A percentile compares a stretch with the other conserved stretches of the same genome.
phyloP scores from a whole-genome alignment of 1,140 invertebrate species.

The Limonius californicus region DNA sequence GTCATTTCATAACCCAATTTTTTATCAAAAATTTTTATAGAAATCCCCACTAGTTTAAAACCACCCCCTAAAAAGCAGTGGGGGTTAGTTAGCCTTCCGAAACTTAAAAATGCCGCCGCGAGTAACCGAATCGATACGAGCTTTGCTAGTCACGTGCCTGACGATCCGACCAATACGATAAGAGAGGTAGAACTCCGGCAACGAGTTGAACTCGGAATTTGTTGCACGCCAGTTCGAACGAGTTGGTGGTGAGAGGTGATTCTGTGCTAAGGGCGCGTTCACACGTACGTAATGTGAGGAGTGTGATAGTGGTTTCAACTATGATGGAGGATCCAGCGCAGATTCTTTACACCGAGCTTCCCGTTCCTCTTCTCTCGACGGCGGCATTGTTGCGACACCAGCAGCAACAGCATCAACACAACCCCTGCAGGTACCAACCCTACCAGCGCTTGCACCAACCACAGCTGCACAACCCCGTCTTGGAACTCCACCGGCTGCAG shows the following conservation, averaged over 20 bases:
- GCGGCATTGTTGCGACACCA: constrained; percentile 37
- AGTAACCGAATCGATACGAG: constrained; percentile 68
- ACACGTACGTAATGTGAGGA: constrained; percentile 47
- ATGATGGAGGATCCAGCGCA: constrained; percentile 47
- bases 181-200: constrained; percentile 28
- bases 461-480: constrained; percentile 49
- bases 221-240: constrained; percentile 33
- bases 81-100: constrained; percentile 48
- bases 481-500: constrained; percentile 54
- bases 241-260: constrained; percentile 42
- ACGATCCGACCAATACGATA: constrained; percentile 47
- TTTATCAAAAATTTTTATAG: constrained; percentile 14
- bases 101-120: constrained; percentile 77
- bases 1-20: constrained; percentile 22
- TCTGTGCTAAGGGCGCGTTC: constrained; percentile 45
- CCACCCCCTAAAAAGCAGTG: constrained; percentile 29
- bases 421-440: constrained; percentile 49
- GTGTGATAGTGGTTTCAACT: constrained; percentile 37
- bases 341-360: constrained; percentile 46
- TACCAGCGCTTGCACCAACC: constrained; percentile 55
- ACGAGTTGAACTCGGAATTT: constrained; percentile 26
- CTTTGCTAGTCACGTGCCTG: constrained; percentile 57
- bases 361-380: constrained; percentile 46
- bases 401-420: constrained; percentile 47
- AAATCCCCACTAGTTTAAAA: constrained; percentile 20